phyloP scores from a whole-genome alignment of 2,888 invertebrate genomes.

The Acholoe squamosa region DNA sequence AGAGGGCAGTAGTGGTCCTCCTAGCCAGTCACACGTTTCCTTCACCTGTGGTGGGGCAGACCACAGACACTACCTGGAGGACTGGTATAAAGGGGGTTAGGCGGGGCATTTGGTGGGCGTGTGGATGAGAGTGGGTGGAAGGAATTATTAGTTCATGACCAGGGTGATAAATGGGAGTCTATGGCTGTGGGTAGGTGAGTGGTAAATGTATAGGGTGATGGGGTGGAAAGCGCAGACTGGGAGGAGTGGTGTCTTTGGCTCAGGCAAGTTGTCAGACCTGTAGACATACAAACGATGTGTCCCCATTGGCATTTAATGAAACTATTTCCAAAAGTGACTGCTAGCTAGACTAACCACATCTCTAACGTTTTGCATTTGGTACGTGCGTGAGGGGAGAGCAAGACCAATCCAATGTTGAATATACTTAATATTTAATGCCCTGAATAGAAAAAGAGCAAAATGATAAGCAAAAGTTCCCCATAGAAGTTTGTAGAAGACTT shows the following conservation, averaged over 20 bases:
- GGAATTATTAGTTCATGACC: constrained; percentile 15
- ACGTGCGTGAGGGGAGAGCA: not conserved
- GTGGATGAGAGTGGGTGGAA: constrained; percentile 11
- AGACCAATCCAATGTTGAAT: not conserved
- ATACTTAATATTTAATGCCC: too few relatives aligned
- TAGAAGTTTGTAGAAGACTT: too few relatives aligned
- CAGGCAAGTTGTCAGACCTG: too few relatives aligned
- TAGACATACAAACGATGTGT: too few relatives aligned
- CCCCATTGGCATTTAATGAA: too few relatives aligned
- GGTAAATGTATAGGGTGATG: not conserved
- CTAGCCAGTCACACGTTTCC: not conserved
- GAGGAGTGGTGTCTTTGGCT: not conserved
- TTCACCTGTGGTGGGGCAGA: not conserved
- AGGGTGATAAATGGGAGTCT: not conserved
- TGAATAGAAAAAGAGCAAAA: too few relatives aligned
- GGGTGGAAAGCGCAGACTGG: not conserved
- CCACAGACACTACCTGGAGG: not conserved
- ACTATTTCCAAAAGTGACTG: too few relatives aligned
- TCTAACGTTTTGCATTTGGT: too few relatives aligned
- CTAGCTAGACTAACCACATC: too few relatives aligned
- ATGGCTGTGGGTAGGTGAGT: not conserved
- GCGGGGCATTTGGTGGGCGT: too few relatives aligned
- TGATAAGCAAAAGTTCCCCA: too few relatives aligned
- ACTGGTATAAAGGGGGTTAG: not conserved
- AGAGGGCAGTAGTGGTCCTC: not conserved